Conservation (phyloP, 2,113 vertebrate species). For the Ciconia maguari region DNA sequence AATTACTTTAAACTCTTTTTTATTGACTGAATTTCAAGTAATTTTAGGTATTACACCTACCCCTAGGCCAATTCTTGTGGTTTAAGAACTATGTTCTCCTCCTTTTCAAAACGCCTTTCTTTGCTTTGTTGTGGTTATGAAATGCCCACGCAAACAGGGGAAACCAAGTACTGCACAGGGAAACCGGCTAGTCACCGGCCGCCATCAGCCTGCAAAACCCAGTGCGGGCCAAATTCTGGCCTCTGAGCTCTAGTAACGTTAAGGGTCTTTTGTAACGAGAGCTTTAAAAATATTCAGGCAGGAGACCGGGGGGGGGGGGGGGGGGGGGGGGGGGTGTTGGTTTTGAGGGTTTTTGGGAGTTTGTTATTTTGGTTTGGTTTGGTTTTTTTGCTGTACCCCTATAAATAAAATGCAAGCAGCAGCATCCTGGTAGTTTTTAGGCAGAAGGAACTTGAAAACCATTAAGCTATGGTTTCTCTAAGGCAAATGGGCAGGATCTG, state of each 20-base stretch:
- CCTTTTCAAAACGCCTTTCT: neutral
- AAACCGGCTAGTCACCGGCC: neutral
- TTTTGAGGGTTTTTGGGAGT: neutral
- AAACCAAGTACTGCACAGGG: fast-evolving
- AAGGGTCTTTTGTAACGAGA: neutral
- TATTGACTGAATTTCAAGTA: conserved; percentile 29
- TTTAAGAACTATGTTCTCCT: neutral
- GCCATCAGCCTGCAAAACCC: neutral
- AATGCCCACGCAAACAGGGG: neutral
- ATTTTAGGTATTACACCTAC: conserved; percentile 30
- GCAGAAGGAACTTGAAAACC: neutral
- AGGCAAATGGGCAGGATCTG: neutral
- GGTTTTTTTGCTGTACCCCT: neutral
- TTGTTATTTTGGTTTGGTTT: no score
- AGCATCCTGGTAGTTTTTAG: neutral
- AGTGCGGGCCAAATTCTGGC: neutral
- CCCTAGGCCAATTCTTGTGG: conserved; percentile 44
- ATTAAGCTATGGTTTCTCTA: neutral
- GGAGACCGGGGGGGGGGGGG: fast-evolving
- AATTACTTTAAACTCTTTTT: conserved; percentile 54
- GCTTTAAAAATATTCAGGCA: neutral
- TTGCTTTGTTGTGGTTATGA: neutral
- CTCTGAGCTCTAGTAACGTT: neutral
- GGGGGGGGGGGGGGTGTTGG: neutral
- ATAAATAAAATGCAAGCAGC: neutral